A percentile compares a stretch with the other conserved stretches of the same genome.
phyloP scores from a whole-genome alignment of 2,888 invertebrate species.

The Erebia aethiops region DNA sequence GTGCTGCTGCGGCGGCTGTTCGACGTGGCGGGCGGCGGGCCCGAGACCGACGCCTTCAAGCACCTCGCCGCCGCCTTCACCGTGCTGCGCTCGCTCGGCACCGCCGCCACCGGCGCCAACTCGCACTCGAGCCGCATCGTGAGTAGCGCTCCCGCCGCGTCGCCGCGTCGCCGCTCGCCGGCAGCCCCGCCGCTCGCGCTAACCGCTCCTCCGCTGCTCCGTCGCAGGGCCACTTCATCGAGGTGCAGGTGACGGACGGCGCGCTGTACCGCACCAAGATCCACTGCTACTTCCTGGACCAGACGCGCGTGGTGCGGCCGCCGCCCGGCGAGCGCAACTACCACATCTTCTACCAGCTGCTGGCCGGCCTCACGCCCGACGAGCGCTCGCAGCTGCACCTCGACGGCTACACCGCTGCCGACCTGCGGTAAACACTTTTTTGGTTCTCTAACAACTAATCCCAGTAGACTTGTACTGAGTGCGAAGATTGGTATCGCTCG shows the following conservation, averaged over 20 bases:
- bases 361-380: conserved; percentile 93
- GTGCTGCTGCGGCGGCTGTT: conserved; percentile 94
- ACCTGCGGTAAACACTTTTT: conserved; percentile 82
- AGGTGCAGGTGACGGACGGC: conserved; percentile 97
- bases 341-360: conserved; percentile 97
- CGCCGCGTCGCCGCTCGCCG: too few species aligned
- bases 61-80: conserved; percentile 97
- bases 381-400: conserved; percentile 94
- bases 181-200: background rate
- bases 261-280: conserved; percentile 97
- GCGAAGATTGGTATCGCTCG: too few species aligned
- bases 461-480: too few species aligned
- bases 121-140: conserved; percentile 97
- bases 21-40: conserved; percentile 96
- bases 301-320: conserved; percentile 94
- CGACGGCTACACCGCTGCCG: conserved; percentile 91
- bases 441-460: too few species aligned
- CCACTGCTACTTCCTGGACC: conserved; percentile 97
- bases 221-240: conserved; percentile 95
- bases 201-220: background rate
- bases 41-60: conserved; percentile 97
- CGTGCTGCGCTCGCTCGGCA: conserved; percentile 94
- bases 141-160: conserved; percentile 51
- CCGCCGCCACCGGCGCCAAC: conserved; percentile 94
- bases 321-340: conserved; percentile 95